Base-by-base conservation (phyloP, 1,140 invertebrate genomes). In the Mylabris phalerata region DNA sequence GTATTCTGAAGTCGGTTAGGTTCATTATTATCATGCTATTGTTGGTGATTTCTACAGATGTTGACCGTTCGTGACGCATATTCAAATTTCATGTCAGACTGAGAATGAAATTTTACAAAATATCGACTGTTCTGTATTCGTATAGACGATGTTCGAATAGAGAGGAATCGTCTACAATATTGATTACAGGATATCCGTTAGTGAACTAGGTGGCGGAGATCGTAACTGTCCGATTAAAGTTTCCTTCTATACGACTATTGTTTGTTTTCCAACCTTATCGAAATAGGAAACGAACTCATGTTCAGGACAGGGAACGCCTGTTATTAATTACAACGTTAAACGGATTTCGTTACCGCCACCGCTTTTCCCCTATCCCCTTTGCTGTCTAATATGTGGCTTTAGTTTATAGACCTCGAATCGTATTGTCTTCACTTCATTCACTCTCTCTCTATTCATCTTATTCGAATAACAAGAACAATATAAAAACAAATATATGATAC, bases 321-420 rank as follows among this genome's bases (percentile, higher is more conserved):
- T 62, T 62, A 62, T 62, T 62, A 62, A 62, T 62, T 62, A 59
- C 61, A 32, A 39, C 56, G 54, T 57, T 62, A 62, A 59, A 59
- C 51, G 61, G 57, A 62, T 62, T 62, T 59, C 25, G 48, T 55
- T 32, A 32, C 48, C 60, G 55, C 40, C 9, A 44, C 24, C 49
- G 32, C 48, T 46, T 24, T 46, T 41, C 42, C 48, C 48, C 56
- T 48, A 48, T 49, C 55, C 46, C 51, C 39, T 54, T 40, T 32
- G 4, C 32, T 32, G 4, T 32, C 32, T 32, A 32, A 32, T 32
- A 32, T 32, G 32, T 32, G 32, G 32, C 19, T 19, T 19, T 19
- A 19, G 19, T 19, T 32, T 32, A 32, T 32, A 32, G 7, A 32
- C 4, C 7, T 7, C 32, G 7, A 32, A 32, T 7, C 32, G 7